Evolutionary conservation across 2,797 vertebrate species (phyloP), one percentile per base, ranked within the genome.

Genomic region (Coccyzus lansbergi): DNA sequence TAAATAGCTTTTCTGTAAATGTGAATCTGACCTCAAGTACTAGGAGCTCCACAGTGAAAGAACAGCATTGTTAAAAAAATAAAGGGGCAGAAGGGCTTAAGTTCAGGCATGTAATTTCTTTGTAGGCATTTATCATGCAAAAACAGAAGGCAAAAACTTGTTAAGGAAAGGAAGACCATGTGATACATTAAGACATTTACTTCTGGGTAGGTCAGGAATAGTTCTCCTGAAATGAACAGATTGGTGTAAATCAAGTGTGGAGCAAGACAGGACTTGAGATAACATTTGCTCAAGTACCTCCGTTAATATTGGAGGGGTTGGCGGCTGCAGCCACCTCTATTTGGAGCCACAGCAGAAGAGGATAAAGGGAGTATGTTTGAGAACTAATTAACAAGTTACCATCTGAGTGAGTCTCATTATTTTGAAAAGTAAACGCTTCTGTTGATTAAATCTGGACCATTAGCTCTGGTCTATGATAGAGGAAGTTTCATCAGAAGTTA

Each of bases 371-470:
- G 59, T 92, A 86, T 74, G 59, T 48, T 72, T 75, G 48, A 85
- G 49, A 91, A 69, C 69, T 90, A 89, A 94, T 93, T 93, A 93
- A 86, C 89, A 92, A 75, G 82, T 91, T 87, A 69, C 51, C 82
- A 80, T 40, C 79, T 76, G 88, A 91, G 76, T 59, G 69, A 31
- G 31, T 76, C 59, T 93, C 86, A 56, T 95, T 96, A 94, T 94
- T 95, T 90, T 91, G 85, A 93, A 94, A 88, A 79, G 93, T 92
- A 95, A 92, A 95, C 95, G 56, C 44, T 86, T 91, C 33, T 86
- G 63, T 95, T 95, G 91, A 90, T 95, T 91, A 91, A 91, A 90
- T 91, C 79, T 91, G 63, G 63, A 88, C 76, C 33, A 74, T 95
- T 93, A 93, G 12, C 65, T 92, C 33, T 63, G 20, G 40, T 92